These are phyloP conservation scores for Hyles vespertilio DNA, from an alignment of 1,140 invertebrate species.

Conservation along the genomic window DNA sequence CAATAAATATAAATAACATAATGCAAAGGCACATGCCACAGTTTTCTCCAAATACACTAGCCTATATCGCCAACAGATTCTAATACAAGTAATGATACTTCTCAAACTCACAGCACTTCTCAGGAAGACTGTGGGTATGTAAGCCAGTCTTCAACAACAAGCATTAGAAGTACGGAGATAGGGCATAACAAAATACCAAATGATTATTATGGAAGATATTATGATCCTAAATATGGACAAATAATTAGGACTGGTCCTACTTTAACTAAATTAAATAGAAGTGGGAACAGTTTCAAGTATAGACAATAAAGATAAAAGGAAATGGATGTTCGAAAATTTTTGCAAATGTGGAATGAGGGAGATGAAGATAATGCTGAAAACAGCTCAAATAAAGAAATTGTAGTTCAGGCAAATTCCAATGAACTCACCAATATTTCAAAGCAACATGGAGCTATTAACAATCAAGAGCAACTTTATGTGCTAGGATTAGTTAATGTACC, in stretches of 20 bases:
- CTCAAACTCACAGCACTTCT: slow-evolving; percentile 40
- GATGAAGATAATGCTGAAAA: slow-evolving; percentile 60
- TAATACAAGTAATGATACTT: slow-evolving; percentile 61
- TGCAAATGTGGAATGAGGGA: slow-evolving; percentile 75
- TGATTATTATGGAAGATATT: slow-evolving; percentile 49
- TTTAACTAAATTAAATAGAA: slow-evolving; percentile 24
- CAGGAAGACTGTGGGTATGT: slow-evolving; percentile 73
- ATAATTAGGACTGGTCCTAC: slow-evolving; percentile 29
- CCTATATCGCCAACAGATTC: slow-evolving; percentile 69
- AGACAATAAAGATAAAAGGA: slow-evolving; percentile 50
- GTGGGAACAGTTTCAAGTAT: slow-evolving; percentile 22
- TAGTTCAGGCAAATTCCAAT: slow-evolving; percentile 23
- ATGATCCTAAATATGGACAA: slow-evolving; percentile 33
- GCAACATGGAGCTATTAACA: slow-evolving; percentile 36
- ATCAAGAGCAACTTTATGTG: slow-evolving; percentile 68
- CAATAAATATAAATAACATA: slow-evolving; percentile 44
- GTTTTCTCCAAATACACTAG: slow-evolving; percentile 61
- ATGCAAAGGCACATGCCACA: slow-evolving; percentile 46
- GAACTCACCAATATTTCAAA: slow-evolving; percentile 29
- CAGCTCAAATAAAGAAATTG: slow-evolving; percentile 35
- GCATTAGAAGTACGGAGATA: slow-evolving; percentile 64
- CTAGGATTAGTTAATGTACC: slow-evolving; percentile 68
- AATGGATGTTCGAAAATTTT: slow-evolving; percentile 68
- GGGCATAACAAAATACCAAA: slow-evolving; percentile 38
- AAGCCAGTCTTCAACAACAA: slow-evolving; percentile 67